A percentile compares a stretch with the other conserved stretches of the same genome.
Evolutionary conservation across 2,113 vertebrate genomes (phyloP).

Genomic region (Cyprinus carpio): DNA sequence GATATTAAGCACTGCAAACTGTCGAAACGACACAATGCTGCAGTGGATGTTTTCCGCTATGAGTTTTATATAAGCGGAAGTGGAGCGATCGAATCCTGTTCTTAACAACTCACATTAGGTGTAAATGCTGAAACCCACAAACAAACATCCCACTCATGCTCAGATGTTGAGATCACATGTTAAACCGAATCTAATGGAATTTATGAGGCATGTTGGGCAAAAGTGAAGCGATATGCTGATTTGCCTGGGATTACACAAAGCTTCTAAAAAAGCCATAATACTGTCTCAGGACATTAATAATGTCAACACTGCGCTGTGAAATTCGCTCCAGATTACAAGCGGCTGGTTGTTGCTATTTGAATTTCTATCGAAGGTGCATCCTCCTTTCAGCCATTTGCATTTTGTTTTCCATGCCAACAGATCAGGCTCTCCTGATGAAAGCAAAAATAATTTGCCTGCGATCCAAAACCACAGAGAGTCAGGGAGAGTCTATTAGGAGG

Average conservation of each 20-base stretch:
- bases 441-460: slow-evolving; percentile 15
- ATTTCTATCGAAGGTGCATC: slow-evolving; percentile 36
- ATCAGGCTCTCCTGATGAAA: slow-evolving; percentile 36
- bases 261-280: slow-evolving; percentile 30
- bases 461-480: slow-evolving; percentile 4
- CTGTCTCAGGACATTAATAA: slow-evolving; percentile 39
- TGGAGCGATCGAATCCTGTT: background rate
- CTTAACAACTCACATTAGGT: background rate
- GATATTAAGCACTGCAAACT: background rate
- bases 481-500: slow-evolving; percentile 4
- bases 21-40: background rate
- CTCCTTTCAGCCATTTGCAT: slow-evolving; percentile 34
- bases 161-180: background rate
- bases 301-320: slow-evolving; percentile 23
- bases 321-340: slow-evolving; percentile 36
- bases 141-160: background rate
- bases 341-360: slow-evolving; percentile 20
- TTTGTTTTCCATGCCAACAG: slow-evolving; percentile 40
- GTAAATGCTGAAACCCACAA: background rate
- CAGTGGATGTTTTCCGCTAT: background rate
- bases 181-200: slow-evolving; percentile 11
- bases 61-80: background rate
- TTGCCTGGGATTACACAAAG: slow-evolving; percentile 35
- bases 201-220: slow-evolving; percentile 12
- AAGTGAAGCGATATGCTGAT: slow-evolving; percentile 39